Evolutionary conservation across 64 coral and sea anemone genomes (phyloP).

Genomic region (Actinia tenebrosa): DNA sequence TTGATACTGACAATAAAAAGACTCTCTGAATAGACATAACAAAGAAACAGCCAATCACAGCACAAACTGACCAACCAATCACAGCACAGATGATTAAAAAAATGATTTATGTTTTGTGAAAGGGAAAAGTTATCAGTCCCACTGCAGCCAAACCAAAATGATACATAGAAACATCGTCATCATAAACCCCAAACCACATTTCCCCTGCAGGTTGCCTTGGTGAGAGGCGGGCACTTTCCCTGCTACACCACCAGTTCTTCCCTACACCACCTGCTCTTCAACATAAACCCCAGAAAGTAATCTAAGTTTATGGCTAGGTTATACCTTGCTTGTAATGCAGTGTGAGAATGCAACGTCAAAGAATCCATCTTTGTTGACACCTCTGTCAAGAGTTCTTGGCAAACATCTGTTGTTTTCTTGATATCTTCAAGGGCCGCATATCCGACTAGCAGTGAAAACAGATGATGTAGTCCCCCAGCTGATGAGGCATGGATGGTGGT

Average conservation of each 20-base stretch:
- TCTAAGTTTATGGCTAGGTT: background rate
- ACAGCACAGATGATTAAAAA: no score
- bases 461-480: slow-evolving; percentile 67
- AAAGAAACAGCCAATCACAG: background rate
- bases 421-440: slow-evolving; percentile 58
- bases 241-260: no score
- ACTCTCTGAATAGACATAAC: no score
- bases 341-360: slow-evolving; percentile 24
- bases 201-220: no score
- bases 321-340: slow-evolving; percentile 36
- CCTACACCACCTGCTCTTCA: no score
- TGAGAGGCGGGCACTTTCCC: no score
- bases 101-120: no score
- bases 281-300: background rate
- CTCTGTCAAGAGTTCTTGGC: slow-evolving; percentile 60
- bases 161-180: no score
- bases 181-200: no score
- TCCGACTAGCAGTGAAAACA: slow-evolving; percentile 69
- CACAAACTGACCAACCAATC: no score
- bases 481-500: slow-evolving; percentile 47
- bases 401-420: slow-evolving; percentile 35
- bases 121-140: no score
- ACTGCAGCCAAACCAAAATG: no score
- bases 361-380: slow-evolving; percentile 49
- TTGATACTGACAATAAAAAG: background rate